A percentile compares a stretch with the other conserved stretches of the same genome.
Conservation (phyloP, 2,888 invertebrate species). For the Vanessa cardui region DNA sequence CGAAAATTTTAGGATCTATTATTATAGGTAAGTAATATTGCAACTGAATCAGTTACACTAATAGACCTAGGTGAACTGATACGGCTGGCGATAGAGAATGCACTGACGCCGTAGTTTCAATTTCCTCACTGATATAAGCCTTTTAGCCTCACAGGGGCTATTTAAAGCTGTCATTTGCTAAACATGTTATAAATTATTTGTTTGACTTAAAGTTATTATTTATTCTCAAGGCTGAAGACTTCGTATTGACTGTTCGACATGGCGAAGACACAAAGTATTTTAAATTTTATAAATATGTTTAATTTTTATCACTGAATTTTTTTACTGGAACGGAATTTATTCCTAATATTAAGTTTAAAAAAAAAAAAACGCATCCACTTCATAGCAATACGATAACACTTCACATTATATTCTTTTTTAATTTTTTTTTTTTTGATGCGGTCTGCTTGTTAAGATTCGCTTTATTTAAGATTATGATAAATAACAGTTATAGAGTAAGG, state of each 20-base stretch:
- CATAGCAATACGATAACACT: no score
- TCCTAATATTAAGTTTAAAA: no score
- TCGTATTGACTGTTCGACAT: not conserved
- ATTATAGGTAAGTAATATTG: not conserved
- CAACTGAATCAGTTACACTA: not conserved
- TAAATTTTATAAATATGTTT: no score
- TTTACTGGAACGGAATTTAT: no score
- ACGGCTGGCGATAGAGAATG: constrained; percentile 14
- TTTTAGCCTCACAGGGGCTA: constrained; percentile 3
- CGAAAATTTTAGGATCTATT: not conserved
- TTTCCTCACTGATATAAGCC: constrained; percentile 10
- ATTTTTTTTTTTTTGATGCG: not conserved
- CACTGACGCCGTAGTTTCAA: constrained; percentile 13
- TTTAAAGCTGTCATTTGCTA: constrained; percentile 13
- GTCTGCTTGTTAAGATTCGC: not conserved
- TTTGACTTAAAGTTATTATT: constrained; percentile 8
- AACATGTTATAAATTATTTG: constrained; percentile 7
- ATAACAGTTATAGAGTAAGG: not conserved
- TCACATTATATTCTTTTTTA: not conserved
- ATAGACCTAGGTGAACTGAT: constrained; percentile 16
- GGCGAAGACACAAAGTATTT: no score
- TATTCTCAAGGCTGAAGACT: not conserved
- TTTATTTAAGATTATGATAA: not conserved
- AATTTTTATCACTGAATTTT: no score
- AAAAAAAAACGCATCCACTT: no score